A percentile compares a stretch with the other conserved stretches of the same genome.
phyloP scores from a whole-genome alignment of 2,113 vertebrate species.

The Etia nguti region DNA sequence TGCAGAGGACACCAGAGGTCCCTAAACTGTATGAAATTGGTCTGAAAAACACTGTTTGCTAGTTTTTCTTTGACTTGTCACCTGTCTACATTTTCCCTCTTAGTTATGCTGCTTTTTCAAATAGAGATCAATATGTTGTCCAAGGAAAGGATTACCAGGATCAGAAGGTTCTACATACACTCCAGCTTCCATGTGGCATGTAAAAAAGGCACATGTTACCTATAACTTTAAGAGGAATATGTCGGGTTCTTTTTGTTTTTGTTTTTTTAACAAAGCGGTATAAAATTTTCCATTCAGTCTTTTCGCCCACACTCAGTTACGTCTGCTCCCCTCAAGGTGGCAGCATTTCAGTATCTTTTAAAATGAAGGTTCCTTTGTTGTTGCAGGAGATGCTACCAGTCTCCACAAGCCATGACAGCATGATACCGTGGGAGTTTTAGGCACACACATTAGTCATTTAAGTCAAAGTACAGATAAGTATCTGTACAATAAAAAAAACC shows the following conservation, averaged over 20 bases:
- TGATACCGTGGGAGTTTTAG: not conserved
- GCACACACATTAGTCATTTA: not conserved
- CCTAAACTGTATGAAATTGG: not conserved
- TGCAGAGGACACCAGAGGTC: not conserved
- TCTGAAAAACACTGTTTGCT: not conserved
- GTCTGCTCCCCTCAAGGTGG: conserved; percentile 26
- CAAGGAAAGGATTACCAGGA: not conserved
- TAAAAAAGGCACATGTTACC: not conserved
- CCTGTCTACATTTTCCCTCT: not conserved
- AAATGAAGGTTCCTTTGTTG: not conserved
- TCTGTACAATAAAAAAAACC: not conserved
- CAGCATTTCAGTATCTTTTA: conserved; percentile 26
- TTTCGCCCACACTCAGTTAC: not conserved
- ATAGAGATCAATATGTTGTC: not conserved
- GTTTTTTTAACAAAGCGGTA: not conserved
- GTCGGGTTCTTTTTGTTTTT: not conserved
- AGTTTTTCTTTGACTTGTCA: not conserved
- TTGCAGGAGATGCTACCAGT: not conserved
- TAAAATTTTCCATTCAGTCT: not conserved
- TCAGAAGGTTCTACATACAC: not conserved
- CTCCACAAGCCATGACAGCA: not conserved
- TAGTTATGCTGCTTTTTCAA: not conserved
- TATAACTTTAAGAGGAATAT: not conserved
- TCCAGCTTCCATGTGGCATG: not conserved
- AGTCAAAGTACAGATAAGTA: not conserved